Evolutionary conservation across 53 echinoderm and acorn worm genomes (phyloP).

Genomic region (Paracentrotus lividus): DNA sequence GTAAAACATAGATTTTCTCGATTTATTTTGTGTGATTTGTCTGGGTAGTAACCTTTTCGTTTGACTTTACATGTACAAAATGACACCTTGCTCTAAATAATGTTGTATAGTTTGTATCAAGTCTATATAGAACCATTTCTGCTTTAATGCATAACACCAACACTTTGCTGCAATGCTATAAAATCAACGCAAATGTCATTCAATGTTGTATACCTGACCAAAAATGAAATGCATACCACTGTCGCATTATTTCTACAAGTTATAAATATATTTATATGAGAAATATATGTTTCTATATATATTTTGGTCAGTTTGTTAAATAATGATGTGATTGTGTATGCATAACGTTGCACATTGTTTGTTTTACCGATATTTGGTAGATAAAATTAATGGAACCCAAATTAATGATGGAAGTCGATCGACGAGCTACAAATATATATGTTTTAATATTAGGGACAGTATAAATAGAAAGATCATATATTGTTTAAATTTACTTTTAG

Average conservation of each 20-base stretch:
- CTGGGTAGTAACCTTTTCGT: neutral
- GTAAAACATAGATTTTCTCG: too few relatives aligned
- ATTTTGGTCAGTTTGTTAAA: slow-evolving; percentile 28
- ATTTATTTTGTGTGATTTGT: slow-evolving; percentile 28
- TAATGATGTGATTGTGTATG: neutral
- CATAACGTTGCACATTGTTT: too few relatives aligned
- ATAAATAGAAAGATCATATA: neutral
- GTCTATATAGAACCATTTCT: neutral
- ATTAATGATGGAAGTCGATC: too few relatives aligned
- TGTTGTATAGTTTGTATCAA: neutral
- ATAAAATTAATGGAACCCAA: too few relatives aligned
- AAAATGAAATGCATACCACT: neutral
- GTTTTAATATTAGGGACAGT: neutral
- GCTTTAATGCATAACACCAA: neutral
- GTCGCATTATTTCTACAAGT: slow-evolving; percentile 30
- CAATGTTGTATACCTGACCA: neutral
- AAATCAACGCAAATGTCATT: neutral
- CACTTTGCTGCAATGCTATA: neutral
- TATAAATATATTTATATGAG: slow-evolving; percentile 54
- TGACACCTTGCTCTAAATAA: slow-evolving; percentile 24
- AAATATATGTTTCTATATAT: slow-evolving; percentile 53
- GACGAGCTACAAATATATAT: slow-evolving; percentile 1
- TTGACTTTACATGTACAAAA: neutral
- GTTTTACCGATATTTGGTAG: too few relatives aligned
- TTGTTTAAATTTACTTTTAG: neutral